These are phyloP conservation scores for Chaetodon trifascialis DNA, from an alignment of 2,113 vertebrate species.

Conservation along the genomic window DNA sequence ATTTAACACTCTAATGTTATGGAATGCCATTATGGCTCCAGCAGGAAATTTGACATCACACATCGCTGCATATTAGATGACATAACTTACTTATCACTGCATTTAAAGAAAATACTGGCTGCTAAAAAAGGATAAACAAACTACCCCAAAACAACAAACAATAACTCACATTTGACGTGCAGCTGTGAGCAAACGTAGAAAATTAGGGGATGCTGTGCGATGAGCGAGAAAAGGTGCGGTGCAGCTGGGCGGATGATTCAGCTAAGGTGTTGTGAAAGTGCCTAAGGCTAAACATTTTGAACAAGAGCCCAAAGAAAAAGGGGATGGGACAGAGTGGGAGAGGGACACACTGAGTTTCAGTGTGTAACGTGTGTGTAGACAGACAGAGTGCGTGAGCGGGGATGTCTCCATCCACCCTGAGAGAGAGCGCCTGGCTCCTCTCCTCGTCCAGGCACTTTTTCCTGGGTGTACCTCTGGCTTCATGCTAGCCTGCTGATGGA, in stretches of 20 bases:
- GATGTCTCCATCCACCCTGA: constrained; percentile 45
- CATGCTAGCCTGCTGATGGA: constrained; percentile 50
- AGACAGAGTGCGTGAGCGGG: not conserved
- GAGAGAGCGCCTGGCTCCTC: constrained; percentile 34
- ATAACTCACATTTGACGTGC: constrained; percentile 3
- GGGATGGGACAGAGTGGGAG: constrained; percentile 17
- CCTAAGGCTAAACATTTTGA: constrained; percentile 63
- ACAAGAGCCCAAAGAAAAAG: constrained; percentile 45
- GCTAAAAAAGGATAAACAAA: constrained; percentile 2
- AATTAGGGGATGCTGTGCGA: constrained; percentile 29
- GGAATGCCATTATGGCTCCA: constrained; percentile 53
- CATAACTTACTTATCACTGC: constrained; percentile 38
- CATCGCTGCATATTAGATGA: constrained; percentile 47
- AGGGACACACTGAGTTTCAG: constrained; percentile 25
- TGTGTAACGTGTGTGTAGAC: constrained; percentile 4
- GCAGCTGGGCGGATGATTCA: constrained; percentile 54
- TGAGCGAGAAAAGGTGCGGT: constrained; percentile 50
- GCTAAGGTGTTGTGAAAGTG: constrained; percentile 53
- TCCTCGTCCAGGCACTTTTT: constrained; percentile 45
- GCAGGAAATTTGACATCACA: constrained; percentile 52
- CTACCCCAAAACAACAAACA: not conserved
- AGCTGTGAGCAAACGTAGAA: constrained; percentile 23
- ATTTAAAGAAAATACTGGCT: constrained; percentile 24
- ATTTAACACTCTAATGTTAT: constrained; percentile 68
- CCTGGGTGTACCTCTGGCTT: constrained; percentile 51